Conservation (phyloP, 1,140 invertebrate species). For the Anagrus nilaparvatae region DNA sequence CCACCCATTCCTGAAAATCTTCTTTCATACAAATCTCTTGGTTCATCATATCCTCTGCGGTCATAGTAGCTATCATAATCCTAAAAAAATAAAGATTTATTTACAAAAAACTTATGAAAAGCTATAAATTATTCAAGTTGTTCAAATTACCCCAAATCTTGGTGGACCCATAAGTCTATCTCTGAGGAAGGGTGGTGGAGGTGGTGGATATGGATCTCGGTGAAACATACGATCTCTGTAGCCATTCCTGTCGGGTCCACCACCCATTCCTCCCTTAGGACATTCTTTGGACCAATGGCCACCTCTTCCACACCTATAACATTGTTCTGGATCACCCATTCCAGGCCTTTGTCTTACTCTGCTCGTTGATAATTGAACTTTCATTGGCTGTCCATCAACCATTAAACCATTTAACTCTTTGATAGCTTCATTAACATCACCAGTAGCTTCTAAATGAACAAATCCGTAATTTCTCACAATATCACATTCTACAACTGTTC, state of each 20-base stretch:
- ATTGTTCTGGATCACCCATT: constrained; percentile 90
- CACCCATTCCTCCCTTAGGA: constrained; percentile 59
- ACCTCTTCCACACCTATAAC: constrained; percentile 85
- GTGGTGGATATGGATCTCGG: constrained; percentile 72
- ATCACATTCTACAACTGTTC: constrained; percentile 82
- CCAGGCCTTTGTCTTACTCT: constrained; percentile 84
- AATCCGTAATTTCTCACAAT: constrained; percentile 87
- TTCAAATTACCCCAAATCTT: constrained; percentile 65
- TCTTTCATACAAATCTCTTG: constrained; percentile 66
- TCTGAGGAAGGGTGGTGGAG: constrained; percentile 74
- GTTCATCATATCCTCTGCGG: constrained; percentile 59
- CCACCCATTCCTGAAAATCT: constrained; percentile 58
- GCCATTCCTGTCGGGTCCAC: constrained; percentile 57
- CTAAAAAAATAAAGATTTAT: constrained; percentile 43
- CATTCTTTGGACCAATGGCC: constrained; percentile 94
- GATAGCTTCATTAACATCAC: constrained; percentile 74
- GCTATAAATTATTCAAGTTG: too few species aligned
- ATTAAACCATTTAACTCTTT: constrained; percentile 77
- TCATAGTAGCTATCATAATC: constrained; percentile 77
- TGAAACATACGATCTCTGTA: constrained; percentile 75
- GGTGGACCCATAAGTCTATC: constrained; percentile 74
- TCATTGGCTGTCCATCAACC: constrained; percentile 77
- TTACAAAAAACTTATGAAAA: neutral
- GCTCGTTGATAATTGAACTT: constrained; percentile 83
- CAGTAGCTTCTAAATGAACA: constrained; percentile 75